Base-by-base conservation (phyloP, 1,140 invertebrate species). In the Drosophila gunungcola region DNA sequence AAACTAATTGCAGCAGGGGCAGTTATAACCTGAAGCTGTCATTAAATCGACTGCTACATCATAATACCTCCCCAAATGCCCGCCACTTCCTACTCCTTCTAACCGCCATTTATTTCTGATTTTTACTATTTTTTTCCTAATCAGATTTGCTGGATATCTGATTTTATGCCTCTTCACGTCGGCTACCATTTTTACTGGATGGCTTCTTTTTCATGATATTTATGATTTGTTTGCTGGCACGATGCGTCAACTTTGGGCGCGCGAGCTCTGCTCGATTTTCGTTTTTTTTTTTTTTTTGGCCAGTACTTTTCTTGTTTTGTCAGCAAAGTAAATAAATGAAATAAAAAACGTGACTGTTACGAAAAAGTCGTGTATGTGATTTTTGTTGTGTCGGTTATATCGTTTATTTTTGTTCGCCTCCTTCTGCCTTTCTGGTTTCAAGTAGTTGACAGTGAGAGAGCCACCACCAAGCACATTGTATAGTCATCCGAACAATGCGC, bases 301-400 rank as follows among this genome's bases (percentile, higher is more conserved):
- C 52, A 48, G 55, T 49, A 43, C 42, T 61, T 82, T 81, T 82
- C 76, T 82, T 67, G 76, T 73, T 78, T 61, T 83, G 80, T 84
- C 81, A 84, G 77, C 80, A 80, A 74, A 85, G 77, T 63, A 85
- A 85, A 85, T 73, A 84, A 84, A 75, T 79, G 73, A 69, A 74
- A 69, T 63, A 61, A 88, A 83, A 88, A 88, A 89, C 84, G 84
- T 88, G 83, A 88, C 83, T 88, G 76, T 79, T 83, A 70, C 73
- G 76, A 80, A 83, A 85, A 89, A 88, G 67, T 89, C 84, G 84
- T 88, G 84, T 83, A 89, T 88, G 65, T 89, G 70, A 77, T 85
- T 80, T 75, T 75, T 56, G 43, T 72, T 69, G 46, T 55, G 39
- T 68, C 68, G 70, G 65, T 70, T 72, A 72, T 72, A 45, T 48